Percentiles rank a stretch among this genome's conserved stretches.
Conservation (phyloP, 2,888 invertebrate genomes). For the Eupithecia dodoneata region DNA sequence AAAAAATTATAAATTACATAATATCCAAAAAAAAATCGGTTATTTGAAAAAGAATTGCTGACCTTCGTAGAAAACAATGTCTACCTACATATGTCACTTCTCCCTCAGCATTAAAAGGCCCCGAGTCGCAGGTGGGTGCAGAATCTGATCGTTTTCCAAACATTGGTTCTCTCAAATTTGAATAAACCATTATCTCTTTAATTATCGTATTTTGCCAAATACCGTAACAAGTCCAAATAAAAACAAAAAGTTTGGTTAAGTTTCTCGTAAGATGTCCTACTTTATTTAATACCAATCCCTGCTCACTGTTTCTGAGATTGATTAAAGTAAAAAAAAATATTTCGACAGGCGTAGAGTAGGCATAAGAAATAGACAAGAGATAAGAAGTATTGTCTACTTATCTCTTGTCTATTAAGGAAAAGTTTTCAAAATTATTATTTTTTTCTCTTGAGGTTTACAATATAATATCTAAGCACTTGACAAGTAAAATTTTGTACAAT, state of each 20-base stretch:
- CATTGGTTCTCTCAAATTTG: slow-evolving; percentile 74
- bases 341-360: not conserved
- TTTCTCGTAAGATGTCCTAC: slow-evolving; percentile 35
- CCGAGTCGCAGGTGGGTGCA: slow-evolving; percentile 39
- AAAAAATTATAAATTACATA: too few relatives aligned
- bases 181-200: slow-evolving; percentile 75
- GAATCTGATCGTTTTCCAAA: slow-evolving; percentile 64
- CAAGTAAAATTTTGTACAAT: too few relatives aligned
- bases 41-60: not conserved
- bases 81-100: not conserved
- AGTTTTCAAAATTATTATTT: too few relatives aligned
- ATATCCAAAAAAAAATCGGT: too few relatives aligned
- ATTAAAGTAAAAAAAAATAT: not conserved
- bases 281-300: slow-evolving; percentile 18
- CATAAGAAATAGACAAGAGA: not conserved
- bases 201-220: slow-evolving; percentile 56
- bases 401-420: too few relatives aligned
- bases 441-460: too few relatives aligned
- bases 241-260: slow-evolving; percentile 44
- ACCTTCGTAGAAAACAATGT: not conserved
- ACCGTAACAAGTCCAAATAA: slow-evolving; percentile 50
- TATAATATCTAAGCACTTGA: too few relatives aligned
- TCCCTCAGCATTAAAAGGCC: slow-evolving; percentile 12
- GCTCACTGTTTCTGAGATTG: slow-evolving; percentile 22
- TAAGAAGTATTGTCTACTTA: too few relatives aligned